These are phyloP conservation scores for Yasuhikotakia modesta DNA, from an alignment of 2,797 vertebrate species.

Conservation along the genomic window DNA sequence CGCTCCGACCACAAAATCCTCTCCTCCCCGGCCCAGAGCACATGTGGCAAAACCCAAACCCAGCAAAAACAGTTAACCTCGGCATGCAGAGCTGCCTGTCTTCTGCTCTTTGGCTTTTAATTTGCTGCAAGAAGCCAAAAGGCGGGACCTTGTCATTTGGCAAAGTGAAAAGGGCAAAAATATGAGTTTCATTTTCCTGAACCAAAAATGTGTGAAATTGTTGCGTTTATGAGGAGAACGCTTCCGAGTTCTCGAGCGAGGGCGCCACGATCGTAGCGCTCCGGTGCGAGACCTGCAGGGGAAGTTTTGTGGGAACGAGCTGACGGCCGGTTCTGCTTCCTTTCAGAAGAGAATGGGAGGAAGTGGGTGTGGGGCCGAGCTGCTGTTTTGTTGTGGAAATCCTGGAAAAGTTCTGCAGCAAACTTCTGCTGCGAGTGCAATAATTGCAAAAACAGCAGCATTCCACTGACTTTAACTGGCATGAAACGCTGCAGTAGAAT, in stretches of 20 bases:
- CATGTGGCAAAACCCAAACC: conserved; percentile 38
- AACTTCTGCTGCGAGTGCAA: no score
- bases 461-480: conserved; percentile 59
- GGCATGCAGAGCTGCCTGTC: conserved; percentile 15
- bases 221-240: neutral
- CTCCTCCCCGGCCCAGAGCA: conserved; percentile 40
- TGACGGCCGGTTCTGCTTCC: conserved; percentile 49
- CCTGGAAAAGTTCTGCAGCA: no score
- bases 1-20: conserved; percentile 36
- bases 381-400: conserved; percentile 74
- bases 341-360: conserved; percentile 59
- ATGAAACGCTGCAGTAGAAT: neutral
- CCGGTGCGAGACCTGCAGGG: neutral
- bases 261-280: neutral
- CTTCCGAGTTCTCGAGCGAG: conserved; percentile 1
- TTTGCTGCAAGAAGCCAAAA: conserved; percentile 5
- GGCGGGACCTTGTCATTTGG: neutral
- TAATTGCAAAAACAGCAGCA: conserved; percentile 66
- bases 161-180: conserved; percentile 14
- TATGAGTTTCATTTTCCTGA: conserved; percentile 7
- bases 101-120: neutral
- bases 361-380: conserved; percentile 57
- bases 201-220: conserved; percentile 38
- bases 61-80: conserved; percentile 19
- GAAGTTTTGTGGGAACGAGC: conserved; percentile 17